These are phyloP conservation scores for Zaprionus obscuricornis DNA, from an alignment of 2,888 invertebrate species.

Conservation along the genomic window DNA sequence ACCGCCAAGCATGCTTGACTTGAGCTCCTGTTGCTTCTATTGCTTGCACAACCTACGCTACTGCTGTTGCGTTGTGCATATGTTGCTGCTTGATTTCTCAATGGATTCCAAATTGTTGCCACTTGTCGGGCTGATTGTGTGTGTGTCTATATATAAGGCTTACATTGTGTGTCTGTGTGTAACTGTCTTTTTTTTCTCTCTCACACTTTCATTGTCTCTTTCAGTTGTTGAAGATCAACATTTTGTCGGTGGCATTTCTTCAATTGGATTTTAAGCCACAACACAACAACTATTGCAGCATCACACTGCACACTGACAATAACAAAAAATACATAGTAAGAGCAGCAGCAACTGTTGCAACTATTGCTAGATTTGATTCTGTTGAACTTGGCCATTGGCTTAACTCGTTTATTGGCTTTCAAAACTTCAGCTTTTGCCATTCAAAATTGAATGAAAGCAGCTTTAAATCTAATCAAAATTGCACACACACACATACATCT, in stretches of 20 bases:
- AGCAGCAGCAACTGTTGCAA: conserved; percentile 5
- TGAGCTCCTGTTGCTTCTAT: conserved; percentile 14
- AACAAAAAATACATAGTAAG: background rate
- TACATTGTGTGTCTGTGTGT: background rate
- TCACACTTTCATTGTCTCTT: background rate
- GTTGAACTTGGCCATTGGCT: conserved; percentile 31
- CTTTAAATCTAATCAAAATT: conserved; percentile 33
- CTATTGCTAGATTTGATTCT: conserved; percentile 25
- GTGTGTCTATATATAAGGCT: too few relatives aligned
- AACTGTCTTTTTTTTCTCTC: conserved; percentile 10
- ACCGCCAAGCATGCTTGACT: conserved; percentile 32
- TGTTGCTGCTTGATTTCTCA: conserved; percentile 63
- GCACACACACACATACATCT: conserved; percentile 7
- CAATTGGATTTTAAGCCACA: too few relatives aligned
- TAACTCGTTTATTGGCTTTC: conserved; percentile 48
- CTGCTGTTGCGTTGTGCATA: conserved; percentile 11
- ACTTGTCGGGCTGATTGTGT: conserved; percentile 51
- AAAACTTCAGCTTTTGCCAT: conserved; percentile 20
- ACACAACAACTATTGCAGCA: conserved; percentile 1
- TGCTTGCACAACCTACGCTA: background rate
- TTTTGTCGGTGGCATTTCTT: too few relatives aligned
- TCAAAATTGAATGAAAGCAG: conserved; percentile 37
- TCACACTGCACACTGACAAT: background rate
- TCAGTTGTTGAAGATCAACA: conserved; percentile 2
- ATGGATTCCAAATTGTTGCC: conserved; percentile 61